phyloP scores from a whole-genome alignment of 2,113 vertebrate species.

The Equus przewalskii region DNA sequence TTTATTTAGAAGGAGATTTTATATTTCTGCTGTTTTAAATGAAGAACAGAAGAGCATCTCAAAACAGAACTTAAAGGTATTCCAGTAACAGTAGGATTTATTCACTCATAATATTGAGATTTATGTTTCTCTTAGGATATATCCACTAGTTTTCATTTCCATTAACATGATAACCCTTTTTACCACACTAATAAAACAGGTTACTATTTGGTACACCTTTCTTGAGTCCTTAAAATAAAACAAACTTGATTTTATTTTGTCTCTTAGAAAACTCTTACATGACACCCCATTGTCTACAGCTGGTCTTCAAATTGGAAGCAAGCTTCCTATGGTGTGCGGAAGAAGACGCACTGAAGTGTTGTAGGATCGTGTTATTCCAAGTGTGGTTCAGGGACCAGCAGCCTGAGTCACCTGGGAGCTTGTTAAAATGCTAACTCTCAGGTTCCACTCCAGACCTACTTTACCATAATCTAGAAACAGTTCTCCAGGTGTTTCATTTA shows the following conservation, averaged over 20 bases:
- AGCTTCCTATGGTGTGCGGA: not conserved
- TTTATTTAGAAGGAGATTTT: not conserved
- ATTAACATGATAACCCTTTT: not conserved
- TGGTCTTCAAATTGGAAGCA: not conserved
- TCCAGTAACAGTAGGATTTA: not conserved
- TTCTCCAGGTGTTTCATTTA: not conserved
- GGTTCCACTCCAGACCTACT: not conserved
- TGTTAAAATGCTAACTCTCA: not conserved
- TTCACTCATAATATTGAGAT: not conserved
- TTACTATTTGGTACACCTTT: not conserved
- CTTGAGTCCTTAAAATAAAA: conserved; percentile 33
- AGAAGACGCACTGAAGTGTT: not conserved
- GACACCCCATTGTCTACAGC: not conserved
- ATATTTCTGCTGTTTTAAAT: not conserved
- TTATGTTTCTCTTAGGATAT: not conserved
- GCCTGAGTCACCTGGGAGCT: not conserved
- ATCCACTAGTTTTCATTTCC: not conserved
- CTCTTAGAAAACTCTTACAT: conserved; percentile 22
- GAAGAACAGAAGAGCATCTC: not conserved
- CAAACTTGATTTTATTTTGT: not conserved
- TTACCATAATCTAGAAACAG: not conserved
- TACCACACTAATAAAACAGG: not conserved
- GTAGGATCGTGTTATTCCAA: not conserved
- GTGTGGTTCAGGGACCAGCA: not conserved
- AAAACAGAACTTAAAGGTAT: not conserved